A percentile compares a stretch with the other conserved stretches of the same genome.
phyloP scores from a whole-genome alignment of 1,140 invertebrate species.

The Portunus trituberculatus region DNA sequence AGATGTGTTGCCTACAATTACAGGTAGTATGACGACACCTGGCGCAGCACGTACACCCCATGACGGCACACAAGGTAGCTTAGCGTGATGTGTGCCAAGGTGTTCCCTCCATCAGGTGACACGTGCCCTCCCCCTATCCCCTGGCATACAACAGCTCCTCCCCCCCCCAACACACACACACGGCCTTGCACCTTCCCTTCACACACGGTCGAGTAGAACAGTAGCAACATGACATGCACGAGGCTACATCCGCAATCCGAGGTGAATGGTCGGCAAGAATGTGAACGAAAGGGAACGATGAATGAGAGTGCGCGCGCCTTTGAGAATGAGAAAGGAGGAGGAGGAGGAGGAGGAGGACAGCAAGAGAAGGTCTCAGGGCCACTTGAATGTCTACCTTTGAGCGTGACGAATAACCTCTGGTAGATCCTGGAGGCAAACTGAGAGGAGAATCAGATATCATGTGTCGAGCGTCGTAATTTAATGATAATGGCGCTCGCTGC shows the following conservation, averaged over 20 bases:
- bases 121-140: too few relatives aligned
- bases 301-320: neutral
- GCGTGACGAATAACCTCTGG: too few relatives aligned
- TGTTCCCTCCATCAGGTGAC: neutral
- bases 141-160: too few relatives aligned
- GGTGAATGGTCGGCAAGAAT: neutral
- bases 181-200: slow-evolving; percentile 5
- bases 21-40: too few relatives aligned
- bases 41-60: too few relatives aligned
- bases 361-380: neutral
- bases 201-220: neutral
- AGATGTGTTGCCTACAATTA: too few relatives aligned
- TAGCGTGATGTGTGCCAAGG: neutral
- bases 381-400: neutral
- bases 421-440: too few relatives aligned
- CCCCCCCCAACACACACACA: neutral
- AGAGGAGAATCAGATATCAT: neutral
- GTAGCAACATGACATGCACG: neutral
- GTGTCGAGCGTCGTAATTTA: neutral
- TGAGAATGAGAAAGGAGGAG: neutral
- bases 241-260: neutral
- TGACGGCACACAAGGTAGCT: neutral
- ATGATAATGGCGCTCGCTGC: neutral
- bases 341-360: neutral
- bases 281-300: neutral